These are phyloP conservation scores for Tympanoctomys barrerae DNA, from an alignment of 2,797 vertebrate species.

Conservation along the genomic window DNA sequence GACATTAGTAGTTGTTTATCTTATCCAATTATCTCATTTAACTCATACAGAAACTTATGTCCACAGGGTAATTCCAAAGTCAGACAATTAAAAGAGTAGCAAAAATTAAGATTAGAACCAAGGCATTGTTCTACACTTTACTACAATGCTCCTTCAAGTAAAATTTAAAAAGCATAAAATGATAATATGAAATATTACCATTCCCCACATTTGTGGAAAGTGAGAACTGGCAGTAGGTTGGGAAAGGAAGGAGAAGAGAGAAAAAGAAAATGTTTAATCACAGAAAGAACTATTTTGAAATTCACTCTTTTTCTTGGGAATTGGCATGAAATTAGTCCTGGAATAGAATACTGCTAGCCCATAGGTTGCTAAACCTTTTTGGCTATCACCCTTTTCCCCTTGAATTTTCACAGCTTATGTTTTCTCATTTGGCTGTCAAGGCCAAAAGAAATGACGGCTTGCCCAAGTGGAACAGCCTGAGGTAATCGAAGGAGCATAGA, in stretches of 20 bases:
- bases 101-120: not conserved
- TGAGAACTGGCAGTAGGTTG: not conserved
- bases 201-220: not conserved
- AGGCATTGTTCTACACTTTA: not conserved
- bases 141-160: not conserved
- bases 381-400: constrained; percentile 10
- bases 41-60: not conserved
- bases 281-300: not conserved
- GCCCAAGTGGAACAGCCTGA: constrained; percentile 31
- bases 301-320: constrained; percentile 43
- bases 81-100: not conserved
- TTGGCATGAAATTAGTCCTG: constrained; percentile 29
- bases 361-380: constrained; percentile 50
- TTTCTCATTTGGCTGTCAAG: constrained; percentile 36
- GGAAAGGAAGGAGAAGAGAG: not conserved
- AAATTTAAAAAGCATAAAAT: not conserved
- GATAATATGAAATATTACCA: not conserved
- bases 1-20: not conserved
- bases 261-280: constrained; percentile 15
- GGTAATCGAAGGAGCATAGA: constrained; percentile 56
- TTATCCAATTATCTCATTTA: not conserved
- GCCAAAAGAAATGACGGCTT: constrained; percentile 58
- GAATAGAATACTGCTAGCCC: constrained; percentile 11
- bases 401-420: constrained; percentile 68
- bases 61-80: constrained; percentile 3